A percentile compares a stretch with the other conserved stretches of the same genome.
These are phyloP conservation scores for Tachysurus fulvidraco DNA, from an alignment of 2,113 vertebrate species.

Conservation along the genomic window DNA sequence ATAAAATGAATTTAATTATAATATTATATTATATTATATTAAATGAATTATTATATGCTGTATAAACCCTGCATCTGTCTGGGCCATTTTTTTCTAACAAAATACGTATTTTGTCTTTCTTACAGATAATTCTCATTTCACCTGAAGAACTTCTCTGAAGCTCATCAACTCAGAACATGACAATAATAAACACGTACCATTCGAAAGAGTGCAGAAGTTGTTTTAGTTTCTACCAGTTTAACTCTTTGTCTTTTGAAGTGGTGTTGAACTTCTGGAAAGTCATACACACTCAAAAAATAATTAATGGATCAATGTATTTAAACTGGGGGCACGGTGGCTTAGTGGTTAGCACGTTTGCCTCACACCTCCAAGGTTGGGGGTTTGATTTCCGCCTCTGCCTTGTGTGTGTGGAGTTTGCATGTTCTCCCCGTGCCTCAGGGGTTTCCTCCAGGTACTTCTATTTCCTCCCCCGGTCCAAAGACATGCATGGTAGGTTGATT, in stretches of 20 bases:
- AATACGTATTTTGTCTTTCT: slow-evolving; percentile 14
- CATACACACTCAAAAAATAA: background rate
- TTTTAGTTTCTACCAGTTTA: background rate
- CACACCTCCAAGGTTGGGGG: too few relatives aligned
- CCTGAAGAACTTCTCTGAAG: slow-evolving; percentile 45
- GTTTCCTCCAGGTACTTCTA: too few relatives aligned
- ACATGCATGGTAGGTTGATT: too few relatives aligned
- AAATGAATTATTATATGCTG: background rate
- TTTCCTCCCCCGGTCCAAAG: too few relatives aligned
- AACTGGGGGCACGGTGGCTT: too few relatives aligned
- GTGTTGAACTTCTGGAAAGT: background rate
- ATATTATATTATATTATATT: too few relatives aligned
- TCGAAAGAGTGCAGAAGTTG: background rate
- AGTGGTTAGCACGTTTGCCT: too few relatives aligned
- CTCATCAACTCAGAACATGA: background rate
- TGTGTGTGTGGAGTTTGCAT: too few relatives aligned
- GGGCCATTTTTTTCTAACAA: background rate
- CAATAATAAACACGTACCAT: background rate
- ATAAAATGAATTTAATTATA: too few relatives aligned
- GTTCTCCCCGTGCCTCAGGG: too few relatives aligned
- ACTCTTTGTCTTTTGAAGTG: background rate
- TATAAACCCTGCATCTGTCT: background rate
- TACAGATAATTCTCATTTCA: slow-evolving; percentile 66
- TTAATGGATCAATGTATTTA: background rate
- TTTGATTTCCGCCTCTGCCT: too few relatives aligned